Evolutionary conservation across 2,888 invertebrate species (phyloP).

Genomic region (Tachystola acroxantha): DNA sequence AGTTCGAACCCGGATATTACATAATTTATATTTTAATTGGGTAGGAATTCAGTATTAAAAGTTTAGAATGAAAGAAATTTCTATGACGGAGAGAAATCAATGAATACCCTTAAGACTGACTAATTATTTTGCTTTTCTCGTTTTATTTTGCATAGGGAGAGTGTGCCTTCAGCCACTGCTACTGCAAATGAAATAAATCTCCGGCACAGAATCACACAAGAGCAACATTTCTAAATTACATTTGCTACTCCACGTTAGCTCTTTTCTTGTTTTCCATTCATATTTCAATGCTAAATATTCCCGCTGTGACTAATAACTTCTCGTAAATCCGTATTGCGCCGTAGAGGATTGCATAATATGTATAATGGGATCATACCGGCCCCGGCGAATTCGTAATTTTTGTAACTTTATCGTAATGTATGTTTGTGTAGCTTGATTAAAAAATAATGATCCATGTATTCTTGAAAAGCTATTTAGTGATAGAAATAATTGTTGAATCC

Average conservation of each 20-base stretch:
- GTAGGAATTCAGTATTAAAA: too few relatives aligned
- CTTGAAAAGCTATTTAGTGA: too few relatives aligned
- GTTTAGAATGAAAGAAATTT: too few relatives aligned
- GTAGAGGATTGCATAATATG: slow-evolving; percentile 49
- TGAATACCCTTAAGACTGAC: too few relatives aligned
- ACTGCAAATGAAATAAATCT: slow-evolving; percentile 12
- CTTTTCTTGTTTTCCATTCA: slow-evolving; percentile 68
- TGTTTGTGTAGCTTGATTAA: neutral
- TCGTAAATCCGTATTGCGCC: slow-evolving; percentile 68
- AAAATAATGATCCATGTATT: neutral
- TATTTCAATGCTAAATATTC: slow-evolving; percentile 67
- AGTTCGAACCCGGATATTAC: too few relatives aligned
- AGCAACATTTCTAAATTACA: slow-evolving; percentile 34
- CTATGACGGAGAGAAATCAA: too few relatives aligned
- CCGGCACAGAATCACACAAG: slow-evolving; percentile 13
- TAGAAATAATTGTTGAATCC: too few relatives aligned
- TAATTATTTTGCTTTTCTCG: neutral
- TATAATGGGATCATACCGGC: slow-evolving; percentile 51
- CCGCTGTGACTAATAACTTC: slow-evolving; percentile 68
- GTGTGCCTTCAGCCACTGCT: neutral
- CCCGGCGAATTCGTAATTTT: slow-evolving; percentile 42
- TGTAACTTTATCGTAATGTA: slow-evolving; percentile 8
- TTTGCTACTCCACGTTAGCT: slow-evolving; percentile 46
- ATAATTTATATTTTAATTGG: too few relatives aligned
- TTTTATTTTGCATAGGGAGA: neutral